Percentiles rank a stretch among this genome's conserved stretches.
phyloP scores from a whole-genome alignment of 2,888 invertebrate genomes.

The Phyto melanocephala region DNA sequence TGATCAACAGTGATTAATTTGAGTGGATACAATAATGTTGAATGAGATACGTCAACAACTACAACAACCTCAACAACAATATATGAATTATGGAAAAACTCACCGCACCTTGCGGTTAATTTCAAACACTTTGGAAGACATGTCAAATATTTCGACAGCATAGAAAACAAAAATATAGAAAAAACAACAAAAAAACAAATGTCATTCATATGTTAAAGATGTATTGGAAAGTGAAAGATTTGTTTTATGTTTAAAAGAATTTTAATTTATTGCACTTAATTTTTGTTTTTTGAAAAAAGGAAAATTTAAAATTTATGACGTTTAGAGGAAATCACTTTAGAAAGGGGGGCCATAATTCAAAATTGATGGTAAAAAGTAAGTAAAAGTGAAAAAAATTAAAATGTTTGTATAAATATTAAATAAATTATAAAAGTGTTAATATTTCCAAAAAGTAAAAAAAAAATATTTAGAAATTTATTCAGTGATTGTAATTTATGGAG shows the following conservation, averaged over 20 bases:
- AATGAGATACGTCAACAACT: slow-evolving; percentile 34
- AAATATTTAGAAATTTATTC: too few species aligned
- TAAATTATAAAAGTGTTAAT: too few species aligned
- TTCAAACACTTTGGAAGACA: slow-evolving; percentile 53
- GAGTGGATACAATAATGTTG: slow-evolving; percentile 50
- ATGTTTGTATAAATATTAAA: not conserved
- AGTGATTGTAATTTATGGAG: not conserved
- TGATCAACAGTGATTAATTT: slow-evolving; percentile 59
- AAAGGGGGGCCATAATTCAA: not conserved
- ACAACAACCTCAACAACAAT: not conserved
- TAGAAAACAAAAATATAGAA: slow-evolving; percentile 37
- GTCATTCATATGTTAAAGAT: slow-evolving; percentile 43
- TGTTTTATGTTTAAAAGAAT: not conserved
- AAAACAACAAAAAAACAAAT: slow-evolving; percentile 13
- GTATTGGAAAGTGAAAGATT: slow-evolving; percentile 32
- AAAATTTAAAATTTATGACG: slow-evolving; percentile 11
- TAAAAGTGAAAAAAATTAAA: not conserved
- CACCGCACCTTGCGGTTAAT: slow-evolving; percentile 64
- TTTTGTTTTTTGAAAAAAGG: slow-evolving; percentile 30
- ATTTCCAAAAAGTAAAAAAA: too few species aligned
- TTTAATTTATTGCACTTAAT: slow-evolving; percentile 42
- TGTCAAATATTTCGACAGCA: slow-evolving; percentile 63
- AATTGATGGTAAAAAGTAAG: not conserved
- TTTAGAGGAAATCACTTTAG: not conserved
- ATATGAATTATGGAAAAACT: slow-evolving; percentile 47